phyloP scores from a whole-genome alignment of 2,888 invertebrate species.

The Pycnomerus fuliginosus region DNA sequence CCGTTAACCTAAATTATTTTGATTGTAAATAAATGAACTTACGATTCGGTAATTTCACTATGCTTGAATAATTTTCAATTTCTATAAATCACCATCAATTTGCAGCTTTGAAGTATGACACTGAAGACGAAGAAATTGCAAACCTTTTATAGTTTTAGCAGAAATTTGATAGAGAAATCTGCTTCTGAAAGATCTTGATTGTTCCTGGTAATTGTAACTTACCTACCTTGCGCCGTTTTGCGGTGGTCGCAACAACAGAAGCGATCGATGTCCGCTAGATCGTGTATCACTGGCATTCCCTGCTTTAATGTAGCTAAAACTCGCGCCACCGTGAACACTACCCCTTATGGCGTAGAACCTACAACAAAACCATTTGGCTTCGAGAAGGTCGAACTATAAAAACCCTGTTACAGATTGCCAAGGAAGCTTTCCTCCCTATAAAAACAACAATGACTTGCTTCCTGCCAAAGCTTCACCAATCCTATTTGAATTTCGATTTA shows the following conservation, averaged over 20 bases:
- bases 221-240: conserved; percentile 7
- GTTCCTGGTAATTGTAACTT: conserved; percentile 14
- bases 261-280: conserved; percentile 19
- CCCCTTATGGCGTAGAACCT: conserved; percentile 22
- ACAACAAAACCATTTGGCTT: conserved; percentile 27
- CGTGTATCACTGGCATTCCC: conserved; percentile 20
- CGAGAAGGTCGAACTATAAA: conserved; percentile 26
- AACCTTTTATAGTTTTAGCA: too few species aligned
- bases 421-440: conserved; percentile 25
- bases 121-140: too few species aligned
- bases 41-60: not conserved
- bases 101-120: too few species aligned
- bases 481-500: conserved; percentile 29
- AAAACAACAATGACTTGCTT: conserved; percentile 28
- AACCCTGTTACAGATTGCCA: conserved; percentile 24
- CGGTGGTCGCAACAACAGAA: conserved; percentile 11
- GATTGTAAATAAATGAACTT: not conserved
- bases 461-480: conserved; percentile 22
- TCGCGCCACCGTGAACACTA: conserved; percentile 15
- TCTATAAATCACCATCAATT: too few species aligned
- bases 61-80: not conserved
- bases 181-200: conserved; percentile 3
- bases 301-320: conserved; percentile 21
- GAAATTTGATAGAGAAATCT: not conserved
- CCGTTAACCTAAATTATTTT: not conserved